These are phyloP conservation scores for Salvelinus fontinalis DNA, from an alignment of 2,113 vertebrate genomes.

Conservation along the genomic window DNA sequence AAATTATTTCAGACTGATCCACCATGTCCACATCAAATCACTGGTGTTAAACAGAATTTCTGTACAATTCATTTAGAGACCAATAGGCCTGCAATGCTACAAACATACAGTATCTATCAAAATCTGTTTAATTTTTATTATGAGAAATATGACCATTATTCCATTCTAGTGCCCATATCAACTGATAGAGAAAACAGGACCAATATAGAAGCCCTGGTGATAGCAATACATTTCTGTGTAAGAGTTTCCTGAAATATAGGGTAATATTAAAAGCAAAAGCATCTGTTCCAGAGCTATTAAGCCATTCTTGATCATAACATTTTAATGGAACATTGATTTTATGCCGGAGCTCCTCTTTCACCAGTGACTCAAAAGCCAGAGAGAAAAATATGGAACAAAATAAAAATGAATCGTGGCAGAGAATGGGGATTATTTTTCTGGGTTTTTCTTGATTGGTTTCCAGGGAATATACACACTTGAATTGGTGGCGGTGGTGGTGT, in stretches of 20 bases:
- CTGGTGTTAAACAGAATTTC: not conserved
- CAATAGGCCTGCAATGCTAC: too few relatives aligned
- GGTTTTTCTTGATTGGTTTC: slow-evolving; percentile 74
- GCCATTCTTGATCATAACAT: slow-evolving; percentile 77
- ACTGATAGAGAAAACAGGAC: not conserved
- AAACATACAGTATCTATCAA: too few relatives aligned
- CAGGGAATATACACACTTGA: slow-evolving; percentile 72
- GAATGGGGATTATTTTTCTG: slow-evolving; percentile 72
- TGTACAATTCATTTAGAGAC: slow-evolving; percentile 17
- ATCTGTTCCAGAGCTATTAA: slow-evolving; percentile 77
- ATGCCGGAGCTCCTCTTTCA: slow-evolving; percentile 68
- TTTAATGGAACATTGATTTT: slow-evolving; percentile 84
- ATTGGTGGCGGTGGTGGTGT: slow-evolving; percentile 66
- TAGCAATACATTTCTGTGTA: slow-evolving; percentile 49
- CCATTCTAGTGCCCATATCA: slow-evolving; percentile 3
- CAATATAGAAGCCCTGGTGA: slow-evolving; percentile 11
- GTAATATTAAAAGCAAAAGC: slow-evolving; percentile 65
- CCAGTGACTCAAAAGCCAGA: slow-evolving; percentile 65
- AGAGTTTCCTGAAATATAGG: slow-evolving; percentile 55
- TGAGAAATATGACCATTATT: slow-evolving; percentile 22
- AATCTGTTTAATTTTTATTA: not conserved
- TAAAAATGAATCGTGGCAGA: slow-evolving; percentile 76
- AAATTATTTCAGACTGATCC: too few relatives aligned
- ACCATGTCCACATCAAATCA: too few relatives aligned
- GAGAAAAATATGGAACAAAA: slow-evolving; percentile 70